Evolutionary conservation across 2,113 vertebrate genomes (phyloP), one percentile per base, ranked within the genome.

Genomic region (Hyperoodon ampullatus): DNA sequence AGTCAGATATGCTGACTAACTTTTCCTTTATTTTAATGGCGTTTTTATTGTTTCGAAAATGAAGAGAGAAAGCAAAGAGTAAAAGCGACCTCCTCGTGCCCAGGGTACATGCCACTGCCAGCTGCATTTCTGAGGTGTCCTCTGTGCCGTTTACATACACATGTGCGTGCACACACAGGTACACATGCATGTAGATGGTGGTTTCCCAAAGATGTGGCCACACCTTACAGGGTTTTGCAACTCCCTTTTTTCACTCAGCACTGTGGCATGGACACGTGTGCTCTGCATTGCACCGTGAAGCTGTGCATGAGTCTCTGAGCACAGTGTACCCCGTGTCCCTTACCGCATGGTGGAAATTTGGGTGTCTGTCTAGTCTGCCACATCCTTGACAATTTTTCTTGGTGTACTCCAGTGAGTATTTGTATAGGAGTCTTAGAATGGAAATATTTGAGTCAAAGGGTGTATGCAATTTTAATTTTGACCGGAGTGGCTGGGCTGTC

Each of bases 1-100:
- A 97, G 75, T 74, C 47, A 83, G 86, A 86, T 75, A 60, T 80
- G 93, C 93, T 96, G 93, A 95, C 88, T 91, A 60, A 91, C 53
- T 72, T 92, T 95, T 96, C 88, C 91, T 96, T 86, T 91, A 60
- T 92, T 94, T 93, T 75, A 44, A 70, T 58, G 68, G 47, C 30
- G 8, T 85, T 94, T 96, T 90, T 92, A 71, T 91, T 82, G 42
- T 86, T 81, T 71, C 42, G 39, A 88, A 65, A 88, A 88, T 5
- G 75, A 60, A 84, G 88, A 44, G 39, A 84, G 85, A 60, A 83
- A 75, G 50, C 78, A 26, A 16, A 71, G 47, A 13, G 28, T 11
- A 6, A 15, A 86, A 55, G 26, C 63, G 53, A 30, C 60, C 78
- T 65, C 50, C 47, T 42, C 0, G 1, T 35, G 65, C 70, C 44